Percentiles rank a stretch among this genome's conserved stretches.
Conservation (phyloP, 2,797 vertebrate genomes). For the Halcyon badia region DNA sequence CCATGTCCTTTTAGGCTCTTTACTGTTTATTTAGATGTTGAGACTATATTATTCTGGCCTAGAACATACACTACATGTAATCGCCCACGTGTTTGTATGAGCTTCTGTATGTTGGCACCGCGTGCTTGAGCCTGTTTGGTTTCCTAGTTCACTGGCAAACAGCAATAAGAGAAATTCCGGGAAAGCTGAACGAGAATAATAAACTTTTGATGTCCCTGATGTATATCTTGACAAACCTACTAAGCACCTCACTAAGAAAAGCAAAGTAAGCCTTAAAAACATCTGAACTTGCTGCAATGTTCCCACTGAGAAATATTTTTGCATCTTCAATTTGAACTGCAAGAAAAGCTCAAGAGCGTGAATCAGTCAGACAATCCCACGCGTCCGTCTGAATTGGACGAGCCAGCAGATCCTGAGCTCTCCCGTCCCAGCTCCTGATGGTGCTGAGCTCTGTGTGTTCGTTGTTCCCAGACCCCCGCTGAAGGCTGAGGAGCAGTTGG, state of each 20-base stretch:
- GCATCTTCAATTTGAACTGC: neutral
- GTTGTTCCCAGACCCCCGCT: neutral
- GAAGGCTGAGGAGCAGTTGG: neutral
- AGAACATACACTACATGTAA: neutral
- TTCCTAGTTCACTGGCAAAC: neutral
- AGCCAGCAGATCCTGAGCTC: fast-evolving
- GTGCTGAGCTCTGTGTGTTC: neutral
- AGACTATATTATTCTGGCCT: neutral
- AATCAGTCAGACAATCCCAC: neutral
- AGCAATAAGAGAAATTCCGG: neutral
- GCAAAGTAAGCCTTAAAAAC: neutral
- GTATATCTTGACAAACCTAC: neutral
- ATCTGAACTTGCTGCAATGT: neutral
- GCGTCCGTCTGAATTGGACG: neutral
- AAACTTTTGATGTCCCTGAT: neutral
- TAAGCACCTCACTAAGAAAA: neutral
- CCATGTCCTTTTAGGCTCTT: neutral
- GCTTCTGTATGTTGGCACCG: neutral
- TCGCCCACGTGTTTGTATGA: neutral
- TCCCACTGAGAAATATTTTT: neutral
- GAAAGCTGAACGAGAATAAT: neutral
- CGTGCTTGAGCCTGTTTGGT: neutral
- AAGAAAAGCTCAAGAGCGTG: neutral
- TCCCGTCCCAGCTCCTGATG: neutral
- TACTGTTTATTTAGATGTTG: neutral